phyloP scores from a whole-genome alignment of 1,140 invertebrate species.

The Cydia amplana region DNA sequence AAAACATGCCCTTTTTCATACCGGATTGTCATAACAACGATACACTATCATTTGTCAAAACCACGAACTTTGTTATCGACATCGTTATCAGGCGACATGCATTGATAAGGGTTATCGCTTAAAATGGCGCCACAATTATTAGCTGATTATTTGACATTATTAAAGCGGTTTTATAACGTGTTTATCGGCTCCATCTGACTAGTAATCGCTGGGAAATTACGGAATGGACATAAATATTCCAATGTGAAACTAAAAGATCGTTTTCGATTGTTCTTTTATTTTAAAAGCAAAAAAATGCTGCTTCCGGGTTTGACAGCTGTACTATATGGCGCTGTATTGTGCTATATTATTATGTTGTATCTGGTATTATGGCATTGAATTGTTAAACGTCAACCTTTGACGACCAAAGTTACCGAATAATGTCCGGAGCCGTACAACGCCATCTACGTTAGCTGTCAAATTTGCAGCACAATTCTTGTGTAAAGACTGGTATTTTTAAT shows the following conservation, averaged over 20 bases:
- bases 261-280: neutral
- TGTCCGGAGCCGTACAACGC: too few relatives aligned
- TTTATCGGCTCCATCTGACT: neutral
- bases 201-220: conserved; percentile 8
- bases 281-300: neutral
- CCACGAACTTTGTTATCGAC: neutral
- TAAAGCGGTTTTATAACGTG: neutral
- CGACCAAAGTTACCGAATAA: too few relatives aligned
- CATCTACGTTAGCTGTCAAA: too few relatives aligned
- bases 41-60: neutral
- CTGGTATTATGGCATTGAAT: too few relatives aligned
- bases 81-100: neutral
- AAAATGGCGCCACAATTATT: conserved; percentile 5
- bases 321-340: too few relatives aligned
- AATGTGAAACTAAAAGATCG: neutral
- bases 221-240: neutral
- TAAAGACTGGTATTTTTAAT: too few relatives aligned
- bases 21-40: neutral
- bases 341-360: too few relatives aligned
- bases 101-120: neutral
- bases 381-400: too few relatives aligned
- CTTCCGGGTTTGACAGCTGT: too few relatives aligned
- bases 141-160: neutral
- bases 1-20: neutral
- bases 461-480: too few relatives aligned